A percentile compares a stretch with the other conserved stretches of the same genome.
phyloP scores from a whole-genome alignment of 2,888 invertebrate genomes.

The Nineta flava region DNA sequence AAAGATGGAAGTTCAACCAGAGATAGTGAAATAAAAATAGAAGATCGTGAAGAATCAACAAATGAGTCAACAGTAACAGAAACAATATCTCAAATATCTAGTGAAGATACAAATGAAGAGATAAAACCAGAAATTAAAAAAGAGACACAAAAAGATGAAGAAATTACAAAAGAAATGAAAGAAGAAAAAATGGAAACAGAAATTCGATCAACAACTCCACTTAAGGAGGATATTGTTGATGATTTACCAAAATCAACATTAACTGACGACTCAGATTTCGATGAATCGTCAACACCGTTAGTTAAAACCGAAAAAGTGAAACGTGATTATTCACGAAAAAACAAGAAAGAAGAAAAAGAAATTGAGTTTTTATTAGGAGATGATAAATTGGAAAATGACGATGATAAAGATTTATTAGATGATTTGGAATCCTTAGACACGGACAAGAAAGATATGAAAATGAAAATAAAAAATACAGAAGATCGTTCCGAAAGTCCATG shows the following conservation, averaged over 20 bases:
- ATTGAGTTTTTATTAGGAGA: conserved; percentile 26
- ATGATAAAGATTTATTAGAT: conserved; percentile 21
- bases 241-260: background rate
- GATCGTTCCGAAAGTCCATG: conserved; percentile 38
- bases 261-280: conserved; percentile 22
- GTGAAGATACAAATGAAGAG: conserved; percentile 4
- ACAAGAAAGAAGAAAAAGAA: conserved; percentile 30
- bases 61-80: background rate
- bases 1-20: conserved; percentile 18
- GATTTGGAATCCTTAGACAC: conserved; percentile 12
- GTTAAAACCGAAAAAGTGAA: conserved; percentile 42
- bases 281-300: conserved; percentile 43
- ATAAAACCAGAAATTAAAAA: conserved; percentile 8
- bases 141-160: conserved; percentile 11
- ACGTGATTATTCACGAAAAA: conserved; percentile 40
- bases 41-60: background rate
- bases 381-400: conserved; percentile 18
- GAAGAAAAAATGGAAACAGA: conserved; percentile 13
- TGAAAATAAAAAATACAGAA: conserved; percentile 21
- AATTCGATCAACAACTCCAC: conserved; percentile 6
- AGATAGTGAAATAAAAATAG: conserved; percentile 11
- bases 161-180: conserved; percentile 11
- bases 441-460: conserved; percentile 18
- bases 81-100: background rate
- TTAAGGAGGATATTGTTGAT: background rate